Conservation (phyloP, 2,113 vertebrate genomes). For the Callithrix jacchus region DNA sequence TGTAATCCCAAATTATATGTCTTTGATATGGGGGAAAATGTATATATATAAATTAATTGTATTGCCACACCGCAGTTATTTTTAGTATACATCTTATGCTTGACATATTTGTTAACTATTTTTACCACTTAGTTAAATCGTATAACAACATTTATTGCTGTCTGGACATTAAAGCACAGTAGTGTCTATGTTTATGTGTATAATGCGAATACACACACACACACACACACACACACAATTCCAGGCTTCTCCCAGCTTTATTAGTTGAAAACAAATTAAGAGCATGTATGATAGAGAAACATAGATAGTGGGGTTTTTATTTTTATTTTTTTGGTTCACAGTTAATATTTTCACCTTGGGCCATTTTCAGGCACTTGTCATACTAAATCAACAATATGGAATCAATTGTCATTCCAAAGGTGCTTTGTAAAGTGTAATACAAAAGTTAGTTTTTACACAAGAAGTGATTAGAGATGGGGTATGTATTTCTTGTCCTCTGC, state of each 20-base stretch:
- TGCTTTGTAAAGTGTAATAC: neutral
- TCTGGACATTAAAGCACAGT: neutral
- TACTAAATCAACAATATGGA: slow-evolving; percentile 2
- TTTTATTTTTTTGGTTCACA: neutral
- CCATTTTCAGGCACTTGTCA: neutral
- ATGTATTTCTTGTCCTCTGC: slow-evolving; percentile 28
- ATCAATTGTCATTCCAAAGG: neutral
- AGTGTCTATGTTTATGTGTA: neutral
- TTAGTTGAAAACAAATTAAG: slow-evolving; percentile 7
- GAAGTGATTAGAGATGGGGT: neutral
- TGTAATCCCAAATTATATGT: slow-evolving; percentile 15
- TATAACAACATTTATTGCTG: neutral
- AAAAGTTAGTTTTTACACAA: slow-evolving; percentile 1
- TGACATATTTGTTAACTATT: neutral
- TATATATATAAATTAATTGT: neutral
- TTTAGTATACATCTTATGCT: neutral
- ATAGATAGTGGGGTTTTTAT: neutral
- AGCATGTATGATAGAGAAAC: neutral
- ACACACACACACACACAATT: neutral
- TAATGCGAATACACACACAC: neutral
- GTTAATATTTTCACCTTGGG: neutral
- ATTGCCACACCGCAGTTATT: neutral
- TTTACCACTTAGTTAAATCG: neutral
- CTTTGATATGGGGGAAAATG: neutral
- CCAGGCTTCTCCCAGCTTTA: neutral